Evolutionary conservation across 2,113 vertebrate genomes (phyloP).

Genomic region (Miniopterus natalensis): DNA sequence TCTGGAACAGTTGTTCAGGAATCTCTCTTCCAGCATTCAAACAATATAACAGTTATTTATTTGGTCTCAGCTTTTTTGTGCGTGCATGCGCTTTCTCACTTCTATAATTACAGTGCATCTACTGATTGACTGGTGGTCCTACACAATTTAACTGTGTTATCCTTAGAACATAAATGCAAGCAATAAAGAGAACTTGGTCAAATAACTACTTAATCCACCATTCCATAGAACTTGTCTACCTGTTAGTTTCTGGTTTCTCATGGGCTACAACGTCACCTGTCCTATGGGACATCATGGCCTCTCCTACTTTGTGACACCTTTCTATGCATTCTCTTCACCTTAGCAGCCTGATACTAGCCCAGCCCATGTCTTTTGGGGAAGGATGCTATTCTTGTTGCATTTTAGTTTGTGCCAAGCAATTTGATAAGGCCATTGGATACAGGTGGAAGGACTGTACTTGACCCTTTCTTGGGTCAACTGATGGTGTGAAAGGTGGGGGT

Average conservation of each 20-base stretch:
- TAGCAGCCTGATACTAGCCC: neutral
- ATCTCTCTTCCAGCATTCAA: neutral
- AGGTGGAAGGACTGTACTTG: neutral
- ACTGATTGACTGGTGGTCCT: neutral
- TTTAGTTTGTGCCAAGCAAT: neutral
- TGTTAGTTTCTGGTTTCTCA: neutral
- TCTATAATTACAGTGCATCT: neutral
- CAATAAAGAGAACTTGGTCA: neutral
- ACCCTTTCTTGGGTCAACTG: neutral
- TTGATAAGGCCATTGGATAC: conserved; percentile 9
- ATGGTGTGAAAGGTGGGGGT: neutral
- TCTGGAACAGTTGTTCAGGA: neutral
- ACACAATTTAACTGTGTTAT: neutral
- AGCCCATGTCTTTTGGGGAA: neutral
- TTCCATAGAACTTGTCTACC: neutral
- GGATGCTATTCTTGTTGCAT: neutral
- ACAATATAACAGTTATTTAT: neutral
- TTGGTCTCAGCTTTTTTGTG: neutral
- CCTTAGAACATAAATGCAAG: conserved; percentile 17
- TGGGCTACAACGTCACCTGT: neutral
- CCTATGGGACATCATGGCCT: neutral
- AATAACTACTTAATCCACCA: neutral
- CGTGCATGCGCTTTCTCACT: neutral
- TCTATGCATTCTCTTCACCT: neutral
- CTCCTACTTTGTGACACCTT: neutral